Percentiles rank a stretch among this genome's conserved stretches.
These are phyloP conservation scores for Brachypodius melanocephalos DNA, from an alignment of 2,113 vertebrate species.

Conservation along the genomic window DNA sequence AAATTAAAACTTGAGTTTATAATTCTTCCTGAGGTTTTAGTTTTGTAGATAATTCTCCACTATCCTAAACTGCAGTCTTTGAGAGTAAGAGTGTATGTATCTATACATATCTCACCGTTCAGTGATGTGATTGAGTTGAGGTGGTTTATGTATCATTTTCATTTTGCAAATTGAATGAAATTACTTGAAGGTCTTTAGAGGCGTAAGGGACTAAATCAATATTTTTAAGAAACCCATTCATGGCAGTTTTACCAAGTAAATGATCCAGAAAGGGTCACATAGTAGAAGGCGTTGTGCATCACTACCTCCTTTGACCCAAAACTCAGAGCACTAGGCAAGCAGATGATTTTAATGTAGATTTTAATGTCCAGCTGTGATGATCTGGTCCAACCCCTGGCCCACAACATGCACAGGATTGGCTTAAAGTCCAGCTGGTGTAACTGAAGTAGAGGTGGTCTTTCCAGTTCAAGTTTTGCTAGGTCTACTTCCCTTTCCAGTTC, in stretches of 20 bases:
- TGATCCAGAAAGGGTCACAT: neutral
- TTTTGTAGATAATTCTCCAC: neutral
- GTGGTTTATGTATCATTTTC: neutral
- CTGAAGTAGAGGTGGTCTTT: neutral
- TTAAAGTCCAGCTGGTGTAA: neutral
- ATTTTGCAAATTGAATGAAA: neutral
- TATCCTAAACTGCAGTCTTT: neutral
- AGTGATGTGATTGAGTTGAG: neutral
- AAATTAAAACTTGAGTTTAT: neutral
- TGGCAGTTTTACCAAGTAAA: neutral
- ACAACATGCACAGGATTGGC: neutral
- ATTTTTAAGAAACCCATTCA: neutral
- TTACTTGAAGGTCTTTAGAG: neutral
- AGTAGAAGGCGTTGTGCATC: neutral
- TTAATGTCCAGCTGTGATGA: neutral
- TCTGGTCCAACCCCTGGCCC: neutral
- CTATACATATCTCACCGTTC: neutral
- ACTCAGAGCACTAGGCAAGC: neutral
- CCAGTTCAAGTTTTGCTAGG: neutral
- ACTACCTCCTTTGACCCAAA: neutral
- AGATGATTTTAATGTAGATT: neutral
- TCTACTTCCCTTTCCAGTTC: neutral
- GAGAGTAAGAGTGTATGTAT: rapidly evolving
- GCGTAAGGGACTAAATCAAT: neutral
- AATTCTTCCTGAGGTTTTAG: neutral